Evolutionary conservation across 1,140 invertebrate species (phyloP).

Genomic region (Cataglyphis hispanica): DNA sequence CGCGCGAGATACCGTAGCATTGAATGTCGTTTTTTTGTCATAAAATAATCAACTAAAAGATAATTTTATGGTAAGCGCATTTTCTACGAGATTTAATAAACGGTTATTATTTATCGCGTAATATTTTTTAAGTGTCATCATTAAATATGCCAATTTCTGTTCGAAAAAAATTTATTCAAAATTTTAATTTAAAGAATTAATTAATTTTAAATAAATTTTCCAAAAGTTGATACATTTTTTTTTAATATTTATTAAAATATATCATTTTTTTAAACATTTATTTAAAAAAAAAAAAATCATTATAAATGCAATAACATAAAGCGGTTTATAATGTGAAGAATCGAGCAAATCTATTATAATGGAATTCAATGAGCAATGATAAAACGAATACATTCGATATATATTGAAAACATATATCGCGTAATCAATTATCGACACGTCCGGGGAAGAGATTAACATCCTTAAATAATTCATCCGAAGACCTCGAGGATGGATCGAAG

Average conservation of each 20-base stretch:
- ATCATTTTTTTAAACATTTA: background rate
- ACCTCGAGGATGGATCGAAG: conserved; percentile 76
- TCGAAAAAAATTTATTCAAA: background rate
- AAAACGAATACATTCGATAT: background rate
- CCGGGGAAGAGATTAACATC: conserved; percentile 56
- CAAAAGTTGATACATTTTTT: background rate
- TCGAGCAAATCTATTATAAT: background rate
- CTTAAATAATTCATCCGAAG: conserved; percentile 82
- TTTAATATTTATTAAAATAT: too few species aligned
- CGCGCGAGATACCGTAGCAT: background rate
- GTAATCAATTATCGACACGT: conserved; percentile 73
- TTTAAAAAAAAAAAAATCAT: conserved; percentile 21
- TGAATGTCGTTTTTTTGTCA: background rate
- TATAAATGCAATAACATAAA: background rate
- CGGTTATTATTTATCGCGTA: conserved; percentile 13
- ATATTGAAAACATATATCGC: conserved; percentile 49
- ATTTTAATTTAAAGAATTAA: background rate
- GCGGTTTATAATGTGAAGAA: background rate
- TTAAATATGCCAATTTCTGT: conserved; percentile 13
- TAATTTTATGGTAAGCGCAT: conserved; percentile 1
- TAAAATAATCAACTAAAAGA: conserved; percentile 11
- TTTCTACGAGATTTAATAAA: background rate
- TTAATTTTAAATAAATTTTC: background rate
- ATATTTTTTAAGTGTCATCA: conserved; percentile 20
- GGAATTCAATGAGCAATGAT: background rate